Evolutionary conservation across 2,888 invertebrate species (phyloP).

Genomic region (Synergus itoensis): DNA sequence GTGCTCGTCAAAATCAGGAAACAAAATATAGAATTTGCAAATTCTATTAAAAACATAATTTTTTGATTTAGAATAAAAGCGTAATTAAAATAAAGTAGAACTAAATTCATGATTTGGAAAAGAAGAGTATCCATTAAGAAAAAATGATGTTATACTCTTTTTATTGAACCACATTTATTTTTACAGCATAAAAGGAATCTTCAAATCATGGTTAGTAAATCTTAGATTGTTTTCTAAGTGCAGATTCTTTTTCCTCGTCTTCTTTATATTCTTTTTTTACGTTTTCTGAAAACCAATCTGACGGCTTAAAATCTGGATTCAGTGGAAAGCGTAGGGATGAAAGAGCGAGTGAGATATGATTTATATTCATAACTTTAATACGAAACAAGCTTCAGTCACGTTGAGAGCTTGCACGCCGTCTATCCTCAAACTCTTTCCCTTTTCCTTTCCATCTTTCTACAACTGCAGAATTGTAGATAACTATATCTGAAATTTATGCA

Average conservation of each 20-base stretch:
- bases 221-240: neutral
- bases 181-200: no score
- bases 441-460: slow-evolving; percentile 24
- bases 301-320: neutral
- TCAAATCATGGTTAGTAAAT: no score
- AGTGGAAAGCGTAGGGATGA: neutral
- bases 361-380: slow-evolving; percentile 76
- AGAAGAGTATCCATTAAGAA: no score
- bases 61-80: no score
- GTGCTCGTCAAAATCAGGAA: neutral
- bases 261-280: neutral
- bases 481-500: slow-evolving; percentile 65
- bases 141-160: no score
- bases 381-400: slow-evolving; percentile 72
- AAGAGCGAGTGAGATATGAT: slow-evolving; percentile 57
- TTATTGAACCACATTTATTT: no score
- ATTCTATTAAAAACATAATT: no score
- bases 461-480: slow-evolving; percentile 25
- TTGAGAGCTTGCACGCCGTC: slow-evolving; percentile 49
- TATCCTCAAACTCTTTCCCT: slow-evolving; percentile 28
- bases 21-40: neutral
- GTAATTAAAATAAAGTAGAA: no score
- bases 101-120: no score
- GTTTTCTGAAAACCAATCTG: neutral
- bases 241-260: neutral